Percentiles rank a stretch among this genome's conserved stretches.
phyloP scores from a whole-genome alignment of 2,113 vertebrate genomes.

The Haemorhous mexicanus region DNA sequence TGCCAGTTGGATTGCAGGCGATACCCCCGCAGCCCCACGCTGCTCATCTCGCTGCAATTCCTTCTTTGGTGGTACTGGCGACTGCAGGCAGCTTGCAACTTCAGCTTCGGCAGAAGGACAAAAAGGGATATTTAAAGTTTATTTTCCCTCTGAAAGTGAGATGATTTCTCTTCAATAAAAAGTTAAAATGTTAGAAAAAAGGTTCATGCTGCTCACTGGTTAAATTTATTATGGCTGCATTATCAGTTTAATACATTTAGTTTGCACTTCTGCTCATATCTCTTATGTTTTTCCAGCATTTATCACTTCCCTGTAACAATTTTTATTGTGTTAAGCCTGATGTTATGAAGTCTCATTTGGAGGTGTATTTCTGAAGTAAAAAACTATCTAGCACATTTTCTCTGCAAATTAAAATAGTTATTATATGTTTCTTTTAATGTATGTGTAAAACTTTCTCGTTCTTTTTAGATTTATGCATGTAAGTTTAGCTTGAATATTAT shows the following conservation, averaged over 20 bases:
- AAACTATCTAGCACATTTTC: not conserved
- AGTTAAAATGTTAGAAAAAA: slow-evolving; percentile 44
- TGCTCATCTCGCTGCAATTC: slow-evolving; percentile 27
- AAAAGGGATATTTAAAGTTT: slow-evolving; percentile 36
- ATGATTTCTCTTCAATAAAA: not conserved
- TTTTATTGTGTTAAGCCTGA: not conserved
- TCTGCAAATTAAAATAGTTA: not conserved
- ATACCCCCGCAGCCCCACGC: not conserved
- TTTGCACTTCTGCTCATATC: slow-evolving; percentile 19
- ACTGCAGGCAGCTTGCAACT: slow-evolving; percentile 29
- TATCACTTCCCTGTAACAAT: not conserved
- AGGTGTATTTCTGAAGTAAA: not conserved
- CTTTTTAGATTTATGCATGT: not conserved
- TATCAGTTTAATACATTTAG: not conserved
- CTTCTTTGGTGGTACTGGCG: slow-evolving; percentile 71
- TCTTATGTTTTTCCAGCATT: not conserved
- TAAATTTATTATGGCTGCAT: not conserved
- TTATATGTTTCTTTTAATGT: not conserved
- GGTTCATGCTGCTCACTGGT: not conserved
- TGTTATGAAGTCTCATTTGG: not conserved
- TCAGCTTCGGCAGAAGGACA: slow-evolving; percentile 19
- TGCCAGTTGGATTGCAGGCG: slow-evolving; percentile 63
- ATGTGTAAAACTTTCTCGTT: not conserved
- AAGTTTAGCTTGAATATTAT: not conserved
- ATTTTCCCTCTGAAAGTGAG: slow-evolving; percentile 4